Evolutionary conservation across 2,113 vertebrate species (phyloP).

Genomic region (Gila orcuttii): DNA sequence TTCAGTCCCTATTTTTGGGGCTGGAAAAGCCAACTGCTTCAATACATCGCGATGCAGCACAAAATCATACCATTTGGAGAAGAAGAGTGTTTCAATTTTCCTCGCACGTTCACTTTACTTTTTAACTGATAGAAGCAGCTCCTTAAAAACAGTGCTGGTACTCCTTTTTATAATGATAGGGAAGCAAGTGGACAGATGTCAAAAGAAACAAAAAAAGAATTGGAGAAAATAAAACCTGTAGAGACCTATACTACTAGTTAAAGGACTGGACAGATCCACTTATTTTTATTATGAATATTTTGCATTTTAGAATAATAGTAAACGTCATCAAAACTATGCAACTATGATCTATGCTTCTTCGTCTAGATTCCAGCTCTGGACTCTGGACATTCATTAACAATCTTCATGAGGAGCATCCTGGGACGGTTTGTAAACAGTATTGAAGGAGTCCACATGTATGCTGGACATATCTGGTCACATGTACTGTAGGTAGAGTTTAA

Average conservation of each 20-base stretch:
- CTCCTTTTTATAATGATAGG: background rate
- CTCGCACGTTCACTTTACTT: background rate
- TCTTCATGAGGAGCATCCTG: background rate
- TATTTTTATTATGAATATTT: background rate
- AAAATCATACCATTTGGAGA: background rate
- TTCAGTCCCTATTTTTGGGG: background rate
- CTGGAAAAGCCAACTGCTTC: background rate
- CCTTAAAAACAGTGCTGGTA: background rate
- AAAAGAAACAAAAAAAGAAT: background rate
- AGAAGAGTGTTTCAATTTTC: background rate
- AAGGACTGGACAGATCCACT: background rate
- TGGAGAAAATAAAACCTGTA: background rate
- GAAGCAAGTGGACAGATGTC: background rate
- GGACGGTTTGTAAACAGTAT: background rate
- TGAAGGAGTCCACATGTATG: background rate
- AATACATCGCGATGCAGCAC: background rate
- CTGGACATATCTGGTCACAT: background rate
- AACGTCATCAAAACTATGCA: background rate
- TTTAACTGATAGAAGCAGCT: background rate
- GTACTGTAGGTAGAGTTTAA: background rate
- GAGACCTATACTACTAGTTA: background rate
- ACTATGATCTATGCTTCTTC: background rate
- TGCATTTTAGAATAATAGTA: background rate
- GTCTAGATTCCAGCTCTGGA: slow-evolving; percentile 4
- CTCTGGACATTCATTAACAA: background rate